Evolutionary conservation across 2,113 vertebrate genomes (phyloP).

Genomic region (Phylloscopus trochilus): DNA sequence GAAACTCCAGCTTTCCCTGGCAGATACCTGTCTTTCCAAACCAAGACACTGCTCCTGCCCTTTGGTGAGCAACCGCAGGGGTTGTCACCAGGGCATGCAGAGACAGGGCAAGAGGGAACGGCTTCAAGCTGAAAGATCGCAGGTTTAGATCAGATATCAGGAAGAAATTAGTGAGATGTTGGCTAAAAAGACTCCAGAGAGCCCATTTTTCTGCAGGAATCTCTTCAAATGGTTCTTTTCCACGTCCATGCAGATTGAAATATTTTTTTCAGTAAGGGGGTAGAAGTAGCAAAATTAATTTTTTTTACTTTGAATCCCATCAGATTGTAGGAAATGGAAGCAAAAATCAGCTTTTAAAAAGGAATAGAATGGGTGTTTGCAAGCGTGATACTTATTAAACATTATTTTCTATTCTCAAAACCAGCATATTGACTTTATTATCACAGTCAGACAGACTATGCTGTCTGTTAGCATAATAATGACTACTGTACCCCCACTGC

Average conservation of each 20-base stretch:
- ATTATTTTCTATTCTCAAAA: background rate
- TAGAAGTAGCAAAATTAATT: background rate
- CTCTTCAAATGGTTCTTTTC: background rate
- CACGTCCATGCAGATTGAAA: background rate
- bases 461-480: background rate
- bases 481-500: background rate
- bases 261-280: background rate
- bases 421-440: background rate
- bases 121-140: background rate
- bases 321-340: conserved; percentile 10
- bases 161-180: background rate
- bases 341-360: background rate
- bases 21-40: too few relatives aligned
- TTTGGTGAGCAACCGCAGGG: background rate
- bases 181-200: background rate
- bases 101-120: background rate
- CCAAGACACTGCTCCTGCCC: background rate
- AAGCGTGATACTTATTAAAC: background rate
- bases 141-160: background rate
- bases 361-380: background rate
- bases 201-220: background rate
- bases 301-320: background rate
- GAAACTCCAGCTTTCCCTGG: too few relatives aligned
- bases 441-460: background rate
- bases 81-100: too few relatives aligned